Evolutionary conservation across 1,140 invertebrate species (phyloP).

Genomic region (Heliconius hermathena): DNA sequence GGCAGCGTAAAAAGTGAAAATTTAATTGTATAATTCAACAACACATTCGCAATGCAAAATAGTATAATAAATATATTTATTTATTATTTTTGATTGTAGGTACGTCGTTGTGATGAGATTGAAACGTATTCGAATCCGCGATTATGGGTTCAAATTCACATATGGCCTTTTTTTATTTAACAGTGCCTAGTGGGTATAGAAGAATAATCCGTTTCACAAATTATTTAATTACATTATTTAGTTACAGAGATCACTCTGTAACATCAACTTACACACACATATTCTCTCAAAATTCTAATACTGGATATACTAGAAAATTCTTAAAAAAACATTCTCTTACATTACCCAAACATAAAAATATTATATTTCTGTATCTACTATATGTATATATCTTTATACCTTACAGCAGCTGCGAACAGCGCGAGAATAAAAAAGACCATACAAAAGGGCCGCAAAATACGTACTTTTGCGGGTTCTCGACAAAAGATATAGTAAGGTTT

Average conservation of each 20-base stretch:
- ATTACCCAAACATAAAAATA: not conserved
- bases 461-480: slow-evolving; percentile 78
- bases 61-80: slow-evolving; percentile 14
- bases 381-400: slow-evolving; percentile 31
- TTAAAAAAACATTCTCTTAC: not conserved
- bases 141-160: no score
- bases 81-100: slow-evolving; percentile 25
- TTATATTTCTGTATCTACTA: not conserved
- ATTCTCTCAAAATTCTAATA: not conserved
- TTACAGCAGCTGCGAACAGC: slow-evolving; percentile 55
- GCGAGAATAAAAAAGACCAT: slow-evolving; percentile 73
- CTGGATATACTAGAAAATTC: not conserved
- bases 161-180: no score
- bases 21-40: slow-evolving; percentile 33
- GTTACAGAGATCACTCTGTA: no score
- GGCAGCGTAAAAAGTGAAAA: slow-evolving; percentile 21
- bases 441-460: slow-evolving; percentile 81
- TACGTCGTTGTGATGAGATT: not conserved
- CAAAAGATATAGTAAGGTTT: slow-evolving; percentile 81
- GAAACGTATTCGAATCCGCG: not conserved
- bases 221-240: no score
- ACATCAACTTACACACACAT: not conserved
- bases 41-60: slow-evolving; percentile 25
- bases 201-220: no score
- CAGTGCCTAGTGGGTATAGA: no score